These are phyloP conservation scores for Conus ventricosus DNA, from an alignment of 1,140 invertebrate genomes.

Conservation along the genomic window DNA sequence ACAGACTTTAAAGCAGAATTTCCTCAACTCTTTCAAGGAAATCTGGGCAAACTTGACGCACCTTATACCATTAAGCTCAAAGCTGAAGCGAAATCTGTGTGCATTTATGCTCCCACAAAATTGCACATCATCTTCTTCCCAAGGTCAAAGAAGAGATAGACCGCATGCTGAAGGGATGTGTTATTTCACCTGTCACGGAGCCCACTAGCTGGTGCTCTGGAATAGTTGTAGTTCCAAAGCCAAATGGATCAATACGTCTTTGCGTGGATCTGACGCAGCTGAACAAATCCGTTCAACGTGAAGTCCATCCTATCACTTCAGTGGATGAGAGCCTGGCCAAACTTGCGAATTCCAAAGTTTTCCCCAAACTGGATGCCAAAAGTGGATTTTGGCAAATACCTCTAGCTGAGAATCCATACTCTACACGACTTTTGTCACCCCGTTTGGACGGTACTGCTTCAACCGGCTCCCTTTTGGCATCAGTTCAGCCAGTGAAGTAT, in stretches of 20 bases:
- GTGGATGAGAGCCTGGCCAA: neutral
- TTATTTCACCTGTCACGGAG: neutral
- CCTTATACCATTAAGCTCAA: neutral
- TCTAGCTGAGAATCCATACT: no score
- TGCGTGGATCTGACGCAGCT: constrained; percentile 46
- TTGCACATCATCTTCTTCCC: neutral
- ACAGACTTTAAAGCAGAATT: neutral
- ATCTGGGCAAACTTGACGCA: neutral
- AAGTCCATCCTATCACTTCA: no score
- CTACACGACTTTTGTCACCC: no score
- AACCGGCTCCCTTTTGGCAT: no score
- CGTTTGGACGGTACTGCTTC: no score
- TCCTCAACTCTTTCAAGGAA: neutral
- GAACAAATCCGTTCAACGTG: constrained; percentile 12
- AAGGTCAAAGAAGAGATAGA: neutral
- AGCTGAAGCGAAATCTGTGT: neutral
- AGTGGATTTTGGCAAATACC: no score
- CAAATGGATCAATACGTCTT: constrained; percentile 42
- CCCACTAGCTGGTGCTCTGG: no score
- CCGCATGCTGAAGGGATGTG: neutral
- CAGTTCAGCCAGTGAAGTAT: no score
- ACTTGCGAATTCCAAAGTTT: neutral
- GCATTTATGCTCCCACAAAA: neutral
- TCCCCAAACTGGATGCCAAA: no score
- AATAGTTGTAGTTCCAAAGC: constrained; percentile 15